Evolutionary conservation across 1,140 invertebrate genomes (phyloP).

Genomic region (Ostrea edulis): DNA sequence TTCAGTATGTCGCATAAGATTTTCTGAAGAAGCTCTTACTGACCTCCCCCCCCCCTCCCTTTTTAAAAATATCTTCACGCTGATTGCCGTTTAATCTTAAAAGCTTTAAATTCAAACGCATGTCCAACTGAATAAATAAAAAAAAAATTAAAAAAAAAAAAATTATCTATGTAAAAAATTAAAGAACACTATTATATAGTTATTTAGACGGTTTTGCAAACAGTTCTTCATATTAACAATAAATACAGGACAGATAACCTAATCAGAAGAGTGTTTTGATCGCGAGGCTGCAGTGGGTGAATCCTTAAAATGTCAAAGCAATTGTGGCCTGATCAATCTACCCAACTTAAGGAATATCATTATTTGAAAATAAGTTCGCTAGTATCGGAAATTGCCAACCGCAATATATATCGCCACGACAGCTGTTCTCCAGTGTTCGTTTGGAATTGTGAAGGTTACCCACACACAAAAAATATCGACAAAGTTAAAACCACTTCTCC

Average conservation of each 20-base stretch:
- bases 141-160: too few relatives aligned
- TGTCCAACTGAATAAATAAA: too few relatives aligned
- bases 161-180: too few relatives aligned
- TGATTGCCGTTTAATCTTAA: too few relatives aligned
- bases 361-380: constrained; percentile 24
- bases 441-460: constrained; percentile 4
- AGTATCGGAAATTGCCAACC: constrained; percentile 22
- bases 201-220: too few relatives aligned
- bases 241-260: neutral
- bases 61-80: too few relatives aligned
- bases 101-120: too few relatives aligned
- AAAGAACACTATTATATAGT: too few relatives aligned
- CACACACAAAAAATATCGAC: constrained; percentile 17
- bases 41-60: too few relatives aligned
- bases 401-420: constrained; percentile 1
- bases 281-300: neutral
- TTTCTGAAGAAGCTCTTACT: too few relatives aligned
- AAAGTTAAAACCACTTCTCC: neutral
- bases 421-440: neutral
- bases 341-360: neutral
- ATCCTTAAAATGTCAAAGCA: constrained; percentile 32
- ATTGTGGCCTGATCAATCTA: constrained; percentile 25
- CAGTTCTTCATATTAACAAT: neutral
- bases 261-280: neutral
- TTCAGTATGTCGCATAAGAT: too few relatives aligned